Evolutionary conservation across 2,113 vertebrate genomes (phyloP), one percentile per base, ranked within the genome.

Genomic region (Siniperca knerii): DNA sequence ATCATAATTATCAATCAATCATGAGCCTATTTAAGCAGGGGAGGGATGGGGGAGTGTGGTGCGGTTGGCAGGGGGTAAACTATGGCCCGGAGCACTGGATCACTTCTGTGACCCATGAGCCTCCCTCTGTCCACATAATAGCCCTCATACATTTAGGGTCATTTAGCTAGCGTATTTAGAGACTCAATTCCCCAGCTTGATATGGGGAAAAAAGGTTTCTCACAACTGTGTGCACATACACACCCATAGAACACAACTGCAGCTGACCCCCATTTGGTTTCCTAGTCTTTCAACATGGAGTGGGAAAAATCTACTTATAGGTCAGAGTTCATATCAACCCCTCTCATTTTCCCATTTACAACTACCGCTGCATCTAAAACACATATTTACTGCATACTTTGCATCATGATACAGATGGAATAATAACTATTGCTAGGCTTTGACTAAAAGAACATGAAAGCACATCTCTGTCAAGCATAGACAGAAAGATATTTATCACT

Each of bases 1-100:
- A 98, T 97, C 96, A 96, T 98, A 97, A 98, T 97, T 97, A 97
- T 97, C 97, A 96, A 97, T 98, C 98, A 96, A 97, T 98, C 97
- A 97, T 96, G 95, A 92, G 77, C 62, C 91, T 61, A 92, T 76
- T 94, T 81, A 95, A 95, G 96, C 93, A 93, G 95, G 92, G 81
- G 77, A 75, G 70, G 62, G 74, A 74, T 21, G 75, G 78, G 80
- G 81, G 79, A 77, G 87, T 80, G 87, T 75, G 87, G 83, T 52
- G 79, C 80, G 84, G 90, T 75, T 88, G 84, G 95, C 93, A 52
- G 93, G 91, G 92, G 92, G 93, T 93, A 93, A 93, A 93, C 91
- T 92, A 91, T 90, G 86, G 89, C 92, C 93, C 8, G 74, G 77
- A 88, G 92, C 89, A 4, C 81, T 80, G 85, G 87, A 93, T 96